These are phyloP conservation scores for Myioborus miniatus DNA, from an alignment of 2,797 vertebrate genomes.

Conservation along the genomic window DNA sequence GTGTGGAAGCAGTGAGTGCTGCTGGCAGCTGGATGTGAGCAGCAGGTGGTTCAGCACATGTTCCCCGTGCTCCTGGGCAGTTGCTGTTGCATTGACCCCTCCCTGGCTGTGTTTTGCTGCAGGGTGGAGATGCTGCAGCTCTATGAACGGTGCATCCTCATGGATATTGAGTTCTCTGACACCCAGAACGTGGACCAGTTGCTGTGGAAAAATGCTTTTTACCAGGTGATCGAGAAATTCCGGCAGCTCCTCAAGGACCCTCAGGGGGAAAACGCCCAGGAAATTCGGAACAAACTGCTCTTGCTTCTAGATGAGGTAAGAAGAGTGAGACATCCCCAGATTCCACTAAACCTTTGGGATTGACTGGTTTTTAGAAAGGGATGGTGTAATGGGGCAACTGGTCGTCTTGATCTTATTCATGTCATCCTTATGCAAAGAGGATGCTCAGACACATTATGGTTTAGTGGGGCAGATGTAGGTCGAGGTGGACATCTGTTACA, in stretches of 20 bases:
- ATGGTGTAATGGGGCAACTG: not conserved
- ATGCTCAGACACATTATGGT: not conserved
- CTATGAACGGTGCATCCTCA: constrained; percentile 91
- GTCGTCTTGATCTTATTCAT: rapidly evolving
- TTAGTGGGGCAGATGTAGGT: not conserved
- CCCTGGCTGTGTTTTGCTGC: not conserved
- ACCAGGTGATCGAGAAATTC: constrained; percentile 97
- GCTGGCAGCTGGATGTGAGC: not conserved
- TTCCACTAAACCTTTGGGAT: not conserved
- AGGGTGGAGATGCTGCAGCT: constrained; percentile 91
- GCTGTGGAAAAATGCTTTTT: constrained; percentile 96
- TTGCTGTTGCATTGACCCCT: not conserved
- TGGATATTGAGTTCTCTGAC: constrained; percentile 94
- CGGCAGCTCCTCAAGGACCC: constrained; percentile 95
- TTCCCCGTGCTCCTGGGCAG: not conserved
- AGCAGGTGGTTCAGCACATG: not conserved
- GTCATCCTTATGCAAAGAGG: not conserved
- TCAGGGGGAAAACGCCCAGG: constrained; percentile 78
- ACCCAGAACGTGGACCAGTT: constrained; percentile 95
- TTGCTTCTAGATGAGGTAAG: constrained; percentile 93
- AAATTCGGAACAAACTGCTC: constrained; percentile 88
- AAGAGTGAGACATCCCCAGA: not conserved
- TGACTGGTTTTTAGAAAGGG: not conserved
- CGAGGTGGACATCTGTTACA: not conserved
- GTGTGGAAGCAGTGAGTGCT: not conserved